phyloP scores from a whole-genome alignment of 1,140 invertebrate species.

The Nasonia vitripennis region DNA sequence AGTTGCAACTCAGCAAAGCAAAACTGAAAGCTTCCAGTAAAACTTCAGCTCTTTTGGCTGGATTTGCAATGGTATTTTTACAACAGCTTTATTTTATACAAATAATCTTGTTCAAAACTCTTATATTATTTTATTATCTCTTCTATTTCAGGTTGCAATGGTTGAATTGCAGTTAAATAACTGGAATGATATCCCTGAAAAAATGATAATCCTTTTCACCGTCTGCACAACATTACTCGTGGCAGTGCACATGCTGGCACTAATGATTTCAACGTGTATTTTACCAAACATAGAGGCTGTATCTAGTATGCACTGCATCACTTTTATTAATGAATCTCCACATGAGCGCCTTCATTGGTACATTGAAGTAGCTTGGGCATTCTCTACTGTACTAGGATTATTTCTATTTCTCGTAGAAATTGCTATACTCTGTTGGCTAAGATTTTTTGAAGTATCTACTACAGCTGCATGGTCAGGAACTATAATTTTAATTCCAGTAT shows the following conservation, averaged over 20 bases:
- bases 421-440: conserved; percentile 95
- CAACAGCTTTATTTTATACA: background rate
- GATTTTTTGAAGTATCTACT: conserved; percentile 84
- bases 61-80: conserved; percentile 92
- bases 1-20: conserved; percentile 93
- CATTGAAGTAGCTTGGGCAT: conserved; percentile 97
- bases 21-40: conserved; percentile 98
- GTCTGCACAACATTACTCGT: conserved; percentile 97
- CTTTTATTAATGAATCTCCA: conserved; percentile 89
- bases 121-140: background rate
- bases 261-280: conserved; percentile 99
- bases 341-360: conserved; percentile 93
- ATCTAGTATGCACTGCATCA: conserved; percentile 89
- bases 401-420: conserved; percentile 96
- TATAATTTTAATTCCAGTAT: conserved; percentile 91
- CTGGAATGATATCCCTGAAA: conserved; percentile 83
- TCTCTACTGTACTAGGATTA: conserved; percentile 94
- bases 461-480: conserved; percentile 93
- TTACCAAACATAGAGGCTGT: conserved; percentile 94
- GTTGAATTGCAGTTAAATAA: conserved; percentile 92
- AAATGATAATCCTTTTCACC: conserved; percentile 93
- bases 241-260: conserved; percentile 96
- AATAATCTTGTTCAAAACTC: conserved; percentile 5
- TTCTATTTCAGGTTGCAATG: conserved; percentile 89
- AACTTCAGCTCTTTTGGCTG: conserved; percentile 95